phyloP scores from a whole-genome alignment of 2,113 vertebrate genomes.

The Silurus asotus region DNA sequence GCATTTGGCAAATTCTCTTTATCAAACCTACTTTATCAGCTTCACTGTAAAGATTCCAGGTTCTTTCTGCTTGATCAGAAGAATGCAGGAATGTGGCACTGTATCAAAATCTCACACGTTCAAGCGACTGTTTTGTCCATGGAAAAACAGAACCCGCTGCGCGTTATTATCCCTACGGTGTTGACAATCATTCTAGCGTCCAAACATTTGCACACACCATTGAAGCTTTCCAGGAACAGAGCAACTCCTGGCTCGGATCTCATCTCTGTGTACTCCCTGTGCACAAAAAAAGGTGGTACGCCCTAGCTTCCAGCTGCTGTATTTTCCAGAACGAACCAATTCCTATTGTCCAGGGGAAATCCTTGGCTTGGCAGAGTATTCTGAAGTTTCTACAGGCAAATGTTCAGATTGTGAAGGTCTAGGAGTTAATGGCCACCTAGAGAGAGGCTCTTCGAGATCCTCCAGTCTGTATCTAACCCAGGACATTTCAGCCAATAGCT shows the following conservation, averaged over 20 bases:
- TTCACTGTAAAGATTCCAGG: neutral
- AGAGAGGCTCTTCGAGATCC: constrained; percentile 44
- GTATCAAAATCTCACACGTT: neutral
- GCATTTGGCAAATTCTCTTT: neutral
- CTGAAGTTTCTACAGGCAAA: constrained; percentile 29
- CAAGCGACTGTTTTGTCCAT: constrained; percentile 37
- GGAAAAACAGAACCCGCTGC: constrained; percentile 36
- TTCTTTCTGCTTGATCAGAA: neutral
- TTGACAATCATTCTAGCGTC: constrained; percentile 43
- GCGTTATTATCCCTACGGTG: constrained; percentile 45
- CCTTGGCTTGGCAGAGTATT: constrained; percentile 30
- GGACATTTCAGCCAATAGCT: constrained; percentile 14
- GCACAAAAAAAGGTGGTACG: constrained; percentile 51
- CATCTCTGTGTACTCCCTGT: constrained; percentile 28
- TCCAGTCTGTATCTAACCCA: constrained; percentile 5
- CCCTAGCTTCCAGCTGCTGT: constrained; percentile 46
- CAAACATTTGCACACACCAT: constrained; percentile 51
- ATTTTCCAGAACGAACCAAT: constrained; percentile 42
- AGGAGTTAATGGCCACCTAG: constrained; percentile 38
- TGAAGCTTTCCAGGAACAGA: constrained; percentile 47
- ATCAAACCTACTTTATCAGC: neutral
- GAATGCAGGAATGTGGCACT: neutral
- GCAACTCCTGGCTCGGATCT: constrained; percentile 34
- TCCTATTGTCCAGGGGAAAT: constrained; percentile 28
- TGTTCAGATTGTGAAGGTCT: constrained; percentile 27